These are phyloP conservation scores for Trissoscelio sp. DNA, from an alignment of 2,888 invertebrate species.

Conservation along the genomic window DNA sequence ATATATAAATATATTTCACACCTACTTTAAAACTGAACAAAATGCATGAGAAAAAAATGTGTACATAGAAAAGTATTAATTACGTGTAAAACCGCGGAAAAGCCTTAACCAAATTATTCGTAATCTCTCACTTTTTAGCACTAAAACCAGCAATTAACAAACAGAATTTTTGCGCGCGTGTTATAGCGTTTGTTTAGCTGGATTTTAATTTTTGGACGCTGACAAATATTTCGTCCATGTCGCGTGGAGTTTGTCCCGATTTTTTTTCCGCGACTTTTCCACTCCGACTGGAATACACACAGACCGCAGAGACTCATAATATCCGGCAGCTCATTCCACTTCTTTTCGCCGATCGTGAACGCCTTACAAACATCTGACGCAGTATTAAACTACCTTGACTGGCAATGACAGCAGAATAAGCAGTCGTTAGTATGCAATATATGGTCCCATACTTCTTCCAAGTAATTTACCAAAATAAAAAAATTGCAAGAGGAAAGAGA, in stretches of 20 bases:
- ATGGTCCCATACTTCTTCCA: constrained; percentile 66
- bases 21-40: too few relatives aligned
- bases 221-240: constrained; percentile 52
- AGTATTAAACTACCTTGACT: constrained; percentile 67
- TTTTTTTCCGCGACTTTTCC: constrained; percentile 49
- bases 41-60: neutral
- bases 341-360: constrained; percentile 68
- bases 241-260: constrained; percentile 34
- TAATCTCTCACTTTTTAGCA: neutral
- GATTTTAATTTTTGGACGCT: constrained; percentile 40
- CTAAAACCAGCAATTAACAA: constrained; percentile 3
- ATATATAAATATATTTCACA: too few relatives aligned
- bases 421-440: constrained; percentile 69
- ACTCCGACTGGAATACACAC: constrained; percentile 24
- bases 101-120: neutral
- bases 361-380: constrained; percentile 68
- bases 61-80: neutral
- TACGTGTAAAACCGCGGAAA: neutral
- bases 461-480: constrained; percentile 65
- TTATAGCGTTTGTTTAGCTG: constrained; percentile 27
- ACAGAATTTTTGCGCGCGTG: constrained; percentile 10
- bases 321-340: constrained; percentile 64
- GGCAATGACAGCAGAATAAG: constrained; percentile 66
- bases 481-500: constrained; percentile 25
- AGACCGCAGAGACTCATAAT: constrained; percentile 57